Evolutionary conservation across 2,797 vertebrate genomes (phyloP), one percentile per base, ranked within the genome.

Genomic region (Apogon hyalosoma): DNA sequence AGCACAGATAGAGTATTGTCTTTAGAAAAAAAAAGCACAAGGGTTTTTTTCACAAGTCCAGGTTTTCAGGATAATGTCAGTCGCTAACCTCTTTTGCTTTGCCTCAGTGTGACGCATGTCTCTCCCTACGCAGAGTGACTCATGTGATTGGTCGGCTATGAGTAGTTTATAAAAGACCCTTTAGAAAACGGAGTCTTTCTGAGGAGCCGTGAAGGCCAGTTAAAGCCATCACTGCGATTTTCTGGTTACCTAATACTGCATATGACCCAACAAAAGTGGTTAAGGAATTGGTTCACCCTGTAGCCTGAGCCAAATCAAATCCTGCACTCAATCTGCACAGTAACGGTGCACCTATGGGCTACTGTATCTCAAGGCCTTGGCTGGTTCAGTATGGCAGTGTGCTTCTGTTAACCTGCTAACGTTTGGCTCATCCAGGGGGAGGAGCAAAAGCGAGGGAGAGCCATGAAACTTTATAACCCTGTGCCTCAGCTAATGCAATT

Each of bases 401-500:
- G 56, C 18, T 65, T 69, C 83, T 77, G 79, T 81, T 65, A 82
- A 79, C 75, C 70, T 49, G 67, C 69, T 64, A 64, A 80, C 73
- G 61, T 82, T 77, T 76, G 68, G 73, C 66, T 80, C 50, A 62
- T 72, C 67, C 67, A 64, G 55, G 55, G 80, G 66, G 64, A 69
- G 69, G 61, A 70, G 78, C 12, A 9, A 24, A 51, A 53, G 47
- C 46, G 38, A 49, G 52, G 47, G 70, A 49, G 77, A 80, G 81
- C 45, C 10, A 58, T 87, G 84, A 90, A 92, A 92, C 85, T 87
- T 87, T 86, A 91, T 92, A 91, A 91, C 91, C 87, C 74, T 6
- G 19, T 83, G 85, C 79, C 72, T 82, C 73, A 36, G 82, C 85
- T 93, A 92, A 92, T 91, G 90, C 88, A 91, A 90, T 92, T 89